Evolutionary conservation across 2,888 invertebrate genomes (phyloP), one percentile per base, ranked within the genome.

Genomic region (Cyrtodaria siliqua): DNA sequence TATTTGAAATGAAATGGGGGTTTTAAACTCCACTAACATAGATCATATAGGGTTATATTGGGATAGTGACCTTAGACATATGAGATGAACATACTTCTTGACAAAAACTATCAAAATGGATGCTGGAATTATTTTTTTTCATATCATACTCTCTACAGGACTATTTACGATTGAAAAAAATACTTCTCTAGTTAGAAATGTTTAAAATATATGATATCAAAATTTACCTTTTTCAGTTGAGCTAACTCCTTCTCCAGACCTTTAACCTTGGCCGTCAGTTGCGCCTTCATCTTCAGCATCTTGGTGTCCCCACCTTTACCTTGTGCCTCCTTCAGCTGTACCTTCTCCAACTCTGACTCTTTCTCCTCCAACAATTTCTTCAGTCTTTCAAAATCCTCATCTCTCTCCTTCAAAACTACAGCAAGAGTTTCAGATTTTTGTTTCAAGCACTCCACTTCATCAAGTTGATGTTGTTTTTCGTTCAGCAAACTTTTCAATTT

Each of bases 331-430:
- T 33, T 33, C 33, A 8, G 33, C 12, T 33, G 4, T 8, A 67
- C 38, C 24, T 77, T 74, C 38, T 84, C 80, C 26, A 74, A 26
- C 49, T 87, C 95, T 93, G 87, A 94, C 94, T 61, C 94, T 85
- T 38, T 94, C 92, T 73, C 94, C 94, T 91, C 96, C 95, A 93
- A 69, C 93, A 94, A n/a, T 95, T 92, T 79, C 93, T 94, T 91
- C 94, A 95, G 94, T 96, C 95, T 93, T 95, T 96, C 78, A 95
- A 95, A 93, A 52, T 81, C 81, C 27, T 66, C 68, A 33, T 77
- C 66, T n/a, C 69, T 79, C 29, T 75, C 78, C 40, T 38, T 59
- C 23, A 79, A 63, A 24, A 78, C 56, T 23, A 52, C 18, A 42
- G 59, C 53, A 40, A 78, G 61, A 55, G 69, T 72, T 18, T 81